Percentiles rank a stretch among this genome's conserved stretches.
These are phyloP conservation scores for Mycalesis mineus DNA, from an alignment of 2,888 invertebrate genomes.

Conservation along the genomic window DNA sequence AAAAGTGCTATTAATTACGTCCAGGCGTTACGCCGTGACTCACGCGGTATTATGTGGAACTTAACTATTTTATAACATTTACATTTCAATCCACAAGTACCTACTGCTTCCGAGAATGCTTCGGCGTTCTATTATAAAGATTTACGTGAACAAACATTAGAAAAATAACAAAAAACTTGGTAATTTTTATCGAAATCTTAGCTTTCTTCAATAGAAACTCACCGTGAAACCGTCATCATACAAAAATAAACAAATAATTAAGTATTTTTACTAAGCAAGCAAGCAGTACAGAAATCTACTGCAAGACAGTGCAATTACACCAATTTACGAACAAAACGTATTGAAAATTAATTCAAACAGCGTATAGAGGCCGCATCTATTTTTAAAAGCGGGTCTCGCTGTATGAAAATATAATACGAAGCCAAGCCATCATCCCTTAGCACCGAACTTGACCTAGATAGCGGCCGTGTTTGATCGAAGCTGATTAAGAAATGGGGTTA, in stretches of 20 bases:
- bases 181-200: no score
- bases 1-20: not conserved
- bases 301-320: no score
- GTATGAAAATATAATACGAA: slow-evolving; percentile 19
- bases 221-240: no score
- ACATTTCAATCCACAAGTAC: not conserved
- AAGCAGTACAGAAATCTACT: no score
- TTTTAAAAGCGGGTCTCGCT: not conserved
- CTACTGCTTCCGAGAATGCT: no score
- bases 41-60: not conserved
- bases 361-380: not conserved
- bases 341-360: not conserved
- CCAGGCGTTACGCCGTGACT: not conserved
- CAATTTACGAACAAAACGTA: not conserved
- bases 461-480: slow-evolving; percentile 37
- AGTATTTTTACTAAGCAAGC: no score
- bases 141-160: no score
- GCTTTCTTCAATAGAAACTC: no score
- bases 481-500: slow-evolving; percentile 31
- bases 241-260: no score
- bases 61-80: not conserved
- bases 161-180: no score
- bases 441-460: slow-evolving; percentile 34
- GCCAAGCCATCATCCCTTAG: slow-evolving; percentile 27
- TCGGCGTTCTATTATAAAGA: no score